Evolutionary conservation across 2,113 vertebrate genomes (phyloP).

Genomic region (Sisor rabdophorus): DNA sequence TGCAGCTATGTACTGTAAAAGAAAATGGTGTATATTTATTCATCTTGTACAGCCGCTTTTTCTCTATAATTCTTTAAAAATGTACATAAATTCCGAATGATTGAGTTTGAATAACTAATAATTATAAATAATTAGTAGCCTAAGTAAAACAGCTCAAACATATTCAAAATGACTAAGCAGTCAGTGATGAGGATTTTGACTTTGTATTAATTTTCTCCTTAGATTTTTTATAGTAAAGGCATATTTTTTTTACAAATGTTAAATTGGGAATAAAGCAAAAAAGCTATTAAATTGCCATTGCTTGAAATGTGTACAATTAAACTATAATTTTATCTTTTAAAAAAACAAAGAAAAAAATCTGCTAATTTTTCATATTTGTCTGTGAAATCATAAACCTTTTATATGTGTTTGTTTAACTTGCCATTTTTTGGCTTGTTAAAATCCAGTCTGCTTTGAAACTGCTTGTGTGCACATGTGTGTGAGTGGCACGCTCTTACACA

Average conservation of each 20-base stretch:
- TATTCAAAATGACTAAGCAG: conserved; percentile 36
- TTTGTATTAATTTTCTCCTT: conserved; percentile 32
- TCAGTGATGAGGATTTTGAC: conserved; percentile 41
- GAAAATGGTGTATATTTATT: background rate
- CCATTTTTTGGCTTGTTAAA: conserved; percentile 14
- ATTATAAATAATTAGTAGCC: too few species aligned
- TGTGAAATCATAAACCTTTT: background rate
- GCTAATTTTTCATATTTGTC: background rate
- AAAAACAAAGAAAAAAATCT: too few species aligned
- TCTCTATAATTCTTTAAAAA: too few species aligned
- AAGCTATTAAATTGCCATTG: background rate
- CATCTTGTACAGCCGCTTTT: too few species aligned
- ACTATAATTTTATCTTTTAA: background rate
- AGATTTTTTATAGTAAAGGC: background rate
- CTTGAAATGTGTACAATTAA: background rate
- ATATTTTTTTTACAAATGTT: background rate
- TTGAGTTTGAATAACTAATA: too few species aligned
- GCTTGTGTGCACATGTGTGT: conserved; percentile 47
- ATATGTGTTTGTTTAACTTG: conserved; percentile 5
- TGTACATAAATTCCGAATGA: too few species aligned
- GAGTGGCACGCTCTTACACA: conserved; percentile 57
- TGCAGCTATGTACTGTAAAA: background rate
- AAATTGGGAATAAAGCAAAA: background rate
- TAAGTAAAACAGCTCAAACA: background rate
- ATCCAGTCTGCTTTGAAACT: conserved; percentile 17